These are phyloP conservation scores for Melanotaenia nigrans DNA, from an alignment of 2,797 vertebrate genomes.

Conservation along the genomic window DNA sequence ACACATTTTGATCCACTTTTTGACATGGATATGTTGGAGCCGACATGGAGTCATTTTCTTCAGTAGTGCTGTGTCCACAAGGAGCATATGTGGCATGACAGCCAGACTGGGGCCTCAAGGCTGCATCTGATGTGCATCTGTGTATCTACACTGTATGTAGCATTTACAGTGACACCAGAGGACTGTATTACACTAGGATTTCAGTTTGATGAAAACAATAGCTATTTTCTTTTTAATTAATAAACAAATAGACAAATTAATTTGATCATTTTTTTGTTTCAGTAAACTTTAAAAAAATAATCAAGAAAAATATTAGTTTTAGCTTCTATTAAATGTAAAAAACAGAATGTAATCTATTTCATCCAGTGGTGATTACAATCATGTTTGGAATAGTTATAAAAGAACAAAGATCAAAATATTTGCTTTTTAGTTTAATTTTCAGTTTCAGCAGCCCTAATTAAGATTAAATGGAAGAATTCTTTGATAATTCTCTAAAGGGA, in stretches of 20 bases:
- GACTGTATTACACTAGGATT: neutral
- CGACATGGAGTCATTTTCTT: conserved; percentile 52
- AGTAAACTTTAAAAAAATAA: too few relatives aligned
- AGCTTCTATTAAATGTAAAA: neutral
- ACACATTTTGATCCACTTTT: conserved; percentile 34
- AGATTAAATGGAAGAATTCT: neutral
- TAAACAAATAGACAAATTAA: too few relatives aligned
- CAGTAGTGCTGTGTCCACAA: conserved; percentile 38
- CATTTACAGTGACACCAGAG: neutral
- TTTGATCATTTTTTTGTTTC: too few relatives aligned
- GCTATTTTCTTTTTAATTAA: too few relatives aligned
- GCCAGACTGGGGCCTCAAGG: conserved; percentile 58
- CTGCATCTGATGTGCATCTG: conserved; percentile 26
- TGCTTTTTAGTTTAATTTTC: neutral
- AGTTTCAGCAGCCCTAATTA: neutral
- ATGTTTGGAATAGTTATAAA: neutral
- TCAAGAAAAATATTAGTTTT: neutral
- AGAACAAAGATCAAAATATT: neutral
- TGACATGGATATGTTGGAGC: conserved; percentile 58
- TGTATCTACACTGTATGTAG: neutral
- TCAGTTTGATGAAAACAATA: neutral
- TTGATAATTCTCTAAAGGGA: neutral
- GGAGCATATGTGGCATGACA: conserved; percentile 55
- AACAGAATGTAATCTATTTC: neutral
- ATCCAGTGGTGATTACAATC: neutral